Base-by-base conservation (phyloP, 2,888 invertebrate genomes). In the Cephus sareptanus region DNA sequence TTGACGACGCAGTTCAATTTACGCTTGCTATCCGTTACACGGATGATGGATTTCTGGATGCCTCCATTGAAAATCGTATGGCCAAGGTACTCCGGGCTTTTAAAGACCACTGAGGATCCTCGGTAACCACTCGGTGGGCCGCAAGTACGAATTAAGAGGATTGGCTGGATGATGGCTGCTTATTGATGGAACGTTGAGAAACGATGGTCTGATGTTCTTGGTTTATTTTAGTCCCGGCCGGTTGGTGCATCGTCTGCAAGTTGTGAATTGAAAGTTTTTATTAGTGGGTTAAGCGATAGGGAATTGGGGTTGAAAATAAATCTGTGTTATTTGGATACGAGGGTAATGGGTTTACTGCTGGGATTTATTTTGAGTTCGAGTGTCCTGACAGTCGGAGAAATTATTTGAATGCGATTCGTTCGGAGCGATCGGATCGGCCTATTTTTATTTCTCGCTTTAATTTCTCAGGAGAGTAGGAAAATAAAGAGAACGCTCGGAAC, bases 1-100 rank as follows among this genome's bases (percentile, higher is more conserved):
- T 71, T 33, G 71, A 71, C 71, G 71, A 71, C 71, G 71, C 31
- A 71, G 71, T 71, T 30, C 71, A 34, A 31, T 71, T 71, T 71
- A 71, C 31, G 71, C 31, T 15, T 71, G 31, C 71, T 71, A 71
- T 71, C 71, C 71, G 71, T 71, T 71, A 71, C 71, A 71, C 71
- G 71, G 71, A 71, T 71, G 71, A 71, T 71, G 34, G 71, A 30
- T 71, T 71, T 33, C 71, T 71, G 31, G 31, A 12, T 33, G 71
- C 12, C 9, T 15, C 31, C 71, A 30, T 33, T 31, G 34, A 34
- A 71, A 71, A 71, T 71, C 31, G 71, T 71, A 31, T 2, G 71
- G 71, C 71, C 23, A 56, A 23, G 71, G 71, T 11, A 71, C 33
- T 71, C 71, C 0, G 71, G 34, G 40, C 40, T 56, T 56, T 56